phyloP scores from a whole-genome alignment of 2,888 invertebrate species.

The Calliopum simillimum region DNA sequence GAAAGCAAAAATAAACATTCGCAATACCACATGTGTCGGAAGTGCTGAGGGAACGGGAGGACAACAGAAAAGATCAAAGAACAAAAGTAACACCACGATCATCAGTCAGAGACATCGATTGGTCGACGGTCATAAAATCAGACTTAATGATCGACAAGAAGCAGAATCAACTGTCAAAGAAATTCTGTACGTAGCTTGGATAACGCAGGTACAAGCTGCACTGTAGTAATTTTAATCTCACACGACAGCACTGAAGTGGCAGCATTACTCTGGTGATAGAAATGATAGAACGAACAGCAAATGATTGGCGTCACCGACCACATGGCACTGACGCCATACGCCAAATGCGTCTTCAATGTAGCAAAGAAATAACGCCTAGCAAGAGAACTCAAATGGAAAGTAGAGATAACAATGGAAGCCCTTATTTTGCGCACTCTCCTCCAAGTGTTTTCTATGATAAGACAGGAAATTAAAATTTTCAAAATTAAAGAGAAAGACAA shows the following conservation, averaged over 20 bases:
- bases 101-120: constrained; percentile 8
- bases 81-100: background rate
- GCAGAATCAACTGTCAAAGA: constrained; percentile 1
- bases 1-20: constrained; percentile 5
- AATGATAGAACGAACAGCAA: background rate
- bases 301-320: background rate
- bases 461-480: too few relatives aligned
- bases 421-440: too few relatives aligned
- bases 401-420: too few relatives aligned
- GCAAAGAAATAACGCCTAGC: too few relatives aligned
- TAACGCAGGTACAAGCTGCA: too few relatives aligned
- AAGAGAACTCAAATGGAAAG: too few relatives aligned
- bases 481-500: too few relatives aligned
- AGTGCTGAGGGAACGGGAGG: background rate
- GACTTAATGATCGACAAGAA: constrained; percentile 13
- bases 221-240: too few relatives aligned
- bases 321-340: background rate
- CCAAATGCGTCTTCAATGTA: background rate
- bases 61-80: background rate
- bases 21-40: constrained; percentile 20
- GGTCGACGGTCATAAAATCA: background rate
- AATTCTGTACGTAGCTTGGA: background rate
- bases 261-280: too few relatives aligned
- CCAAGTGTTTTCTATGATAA: too few relatives aligned
- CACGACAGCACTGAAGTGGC: too few relatives aligned